phyloP scores from a whole-genome alignment of 2,797 vertebrate species.

The Picus viridis region DNA sequence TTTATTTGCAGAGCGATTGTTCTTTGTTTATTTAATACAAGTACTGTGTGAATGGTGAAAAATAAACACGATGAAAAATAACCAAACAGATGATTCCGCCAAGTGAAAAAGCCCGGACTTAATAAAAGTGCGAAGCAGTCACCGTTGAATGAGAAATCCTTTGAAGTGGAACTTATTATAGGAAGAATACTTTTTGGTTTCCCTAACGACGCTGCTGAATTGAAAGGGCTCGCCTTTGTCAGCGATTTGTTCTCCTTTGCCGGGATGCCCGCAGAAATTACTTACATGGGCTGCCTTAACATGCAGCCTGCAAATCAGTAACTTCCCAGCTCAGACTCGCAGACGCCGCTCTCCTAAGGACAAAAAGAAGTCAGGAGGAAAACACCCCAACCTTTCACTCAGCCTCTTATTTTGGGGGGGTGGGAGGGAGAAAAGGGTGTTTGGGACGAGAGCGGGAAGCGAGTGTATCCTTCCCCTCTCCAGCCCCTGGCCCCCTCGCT shows the following conservation, averaged over 20 bases:
- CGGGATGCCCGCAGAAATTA: conserved; percentile 96
- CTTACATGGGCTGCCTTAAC: conserved; percentile 97
- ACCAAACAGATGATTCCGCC: conserved; percentile 91
- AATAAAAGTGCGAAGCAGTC: conserved; percentile 95
- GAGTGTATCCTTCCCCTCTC: background rate
- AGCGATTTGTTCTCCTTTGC: conserved; percentile 99
- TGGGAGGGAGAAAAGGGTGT: background rate
- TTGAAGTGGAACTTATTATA: conserved; percentile 99
- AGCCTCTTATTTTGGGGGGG: conserved; percentile 14
- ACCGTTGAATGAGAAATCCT: conserved; percentile 94
- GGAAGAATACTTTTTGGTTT: conserved; percentile 97
- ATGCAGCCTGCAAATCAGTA: conserved; percentile 97
- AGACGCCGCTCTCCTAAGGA: conserved; percentile 94
- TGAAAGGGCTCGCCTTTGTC: conserved; percentile 97
- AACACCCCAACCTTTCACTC: conserved; percentile 69
- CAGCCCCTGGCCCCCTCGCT: background rate
- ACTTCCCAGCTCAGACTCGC: conserved; percentile 96
- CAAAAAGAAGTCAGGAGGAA: conserved; percentile 82
- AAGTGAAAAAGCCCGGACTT: conserved; percentile 90
- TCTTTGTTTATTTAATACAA: conserved; percentile 96
- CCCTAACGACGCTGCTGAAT: conserved; percentile 98
- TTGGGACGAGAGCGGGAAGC: background rate
- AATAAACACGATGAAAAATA: conserved; percentile 98
- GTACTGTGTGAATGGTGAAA: conserved; percentile 92
- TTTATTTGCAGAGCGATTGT: conserved; percentile 82